phyloP scores from a whole-genome alignment of 2,888 invertebrate species.

The Pammene aurita region DNA sequence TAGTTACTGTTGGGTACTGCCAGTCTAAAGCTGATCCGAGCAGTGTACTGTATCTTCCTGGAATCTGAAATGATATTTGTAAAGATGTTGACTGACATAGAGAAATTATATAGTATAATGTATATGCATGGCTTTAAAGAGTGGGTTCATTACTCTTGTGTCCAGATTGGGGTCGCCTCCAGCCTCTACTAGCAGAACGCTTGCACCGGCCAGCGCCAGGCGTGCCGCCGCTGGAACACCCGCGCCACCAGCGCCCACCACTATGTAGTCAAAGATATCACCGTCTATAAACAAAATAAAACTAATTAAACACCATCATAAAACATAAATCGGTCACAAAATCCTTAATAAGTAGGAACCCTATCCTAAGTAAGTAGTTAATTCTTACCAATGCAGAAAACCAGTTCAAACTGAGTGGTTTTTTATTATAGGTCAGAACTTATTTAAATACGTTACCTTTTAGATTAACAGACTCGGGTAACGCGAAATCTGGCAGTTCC shows the following conservation, averaged over 20 bases:
- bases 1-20: conserved; percentile 60
- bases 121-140: no score
- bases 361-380: no score
- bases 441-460: conserved; percentile 5
- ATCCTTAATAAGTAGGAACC: no score
- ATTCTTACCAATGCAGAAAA: no score
- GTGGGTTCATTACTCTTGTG: conserved; percentile 19
- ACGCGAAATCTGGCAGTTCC: conserved; percentile 5
- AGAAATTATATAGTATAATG: no score
- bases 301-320: neutral
- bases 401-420: no score
- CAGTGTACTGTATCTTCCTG: conserved; percentile 50
- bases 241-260: conserved; percentile 76
- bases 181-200: conserved; percentile 64
- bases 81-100: no score
- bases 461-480: neutral
- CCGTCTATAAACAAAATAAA: neutral
- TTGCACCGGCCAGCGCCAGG: conserved; percentile 57
- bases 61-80: conserved; percentile 53
- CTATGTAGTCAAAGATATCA: conserved; percentile 73
- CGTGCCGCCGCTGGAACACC: conserved; percentile 60
- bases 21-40: conserved; percentile 60
- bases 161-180: conserved; percentile 48
- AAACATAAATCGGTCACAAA: no score
- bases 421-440: no score